Evolutionary conservation across 2,113 vertebrate genomes (phyloP), one percentile per base, ranked within the genome.

Genomic region (Pungitius pungitius): DNA sequence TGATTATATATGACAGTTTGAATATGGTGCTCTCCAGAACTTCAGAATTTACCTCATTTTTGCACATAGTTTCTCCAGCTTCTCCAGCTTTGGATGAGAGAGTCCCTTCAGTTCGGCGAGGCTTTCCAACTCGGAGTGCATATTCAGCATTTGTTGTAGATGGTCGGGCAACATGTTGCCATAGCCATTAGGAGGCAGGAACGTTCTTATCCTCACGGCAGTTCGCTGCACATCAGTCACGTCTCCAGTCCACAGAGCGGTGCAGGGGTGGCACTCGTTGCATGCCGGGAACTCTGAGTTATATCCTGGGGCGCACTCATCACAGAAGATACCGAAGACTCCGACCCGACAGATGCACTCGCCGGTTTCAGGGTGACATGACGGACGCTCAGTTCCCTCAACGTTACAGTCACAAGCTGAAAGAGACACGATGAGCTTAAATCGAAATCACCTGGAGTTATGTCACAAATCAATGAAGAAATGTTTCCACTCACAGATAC

Each of bases 401-500:
- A 76, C 42, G 74, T 94, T 92, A 87, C 95, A 98, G 77, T 93
- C 74, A n/a, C 96, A 96, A 0, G 88, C 96, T 97, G 76, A 15
- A 82, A 45, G 64, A 59, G 11, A 55, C 2, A 2, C 2, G 10
- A 17, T 2, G 11, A 6, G 2, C 35, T 35, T 0, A 1, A 20
- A 26, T 20, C 6, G 51, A 39, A 63, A 12, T 11, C 18, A 39
- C 1, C 12, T 14, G 2, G 1, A 39, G 4, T 3, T 40, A 0
- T 7, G 47, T 18, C 26, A 49, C 13, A 52, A 2, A 54, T n/a
- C 59, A 15, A 3, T 22, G 33, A 11, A 30, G 11, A 22, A 15
- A 26, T 24, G 17, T 30, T 2, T 10, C 22, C 7, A 83, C 96
- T 94, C 91, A 96, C 92, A 73, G 61, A 94, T 33, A 20, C 95